A percentile compares a stretch with the other conserved stretches of the same genome.
Evolutionary conservation across 2,888 invertebrate genomes (phyloP).

Genomic region (Eledone cirrhosa): DNA sequence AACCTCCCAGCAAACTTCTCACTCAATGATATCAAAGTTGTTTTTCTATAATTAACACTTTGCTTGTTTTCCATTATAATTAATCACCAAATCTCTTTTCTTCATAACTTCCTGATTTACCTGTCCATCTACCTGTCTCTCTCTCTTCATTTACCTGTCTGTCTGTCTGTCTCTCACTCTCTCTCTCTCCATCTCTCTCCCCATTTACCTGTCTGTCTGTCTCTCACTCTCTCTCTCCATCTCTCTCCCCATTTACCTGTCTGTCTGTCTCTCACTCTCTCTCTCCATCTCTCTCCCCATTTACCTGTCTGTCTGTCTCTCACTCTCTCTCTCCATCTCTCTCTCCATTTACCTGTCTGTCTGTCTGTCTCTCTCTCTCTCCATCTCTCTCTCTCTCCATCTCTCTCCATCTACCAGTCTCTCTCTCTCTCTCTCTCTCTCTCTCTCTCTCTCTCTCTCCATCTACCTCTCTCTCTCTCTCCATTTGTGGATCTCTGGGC

Average conservation of each 20-base stretch:
- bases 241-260: background rate
- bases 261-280: background rate
- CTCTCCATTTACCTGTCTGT: background rate
- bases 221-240: background rate
- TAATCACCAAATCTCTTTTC: background rate
- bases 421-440: background rate
- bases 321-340: background rate
- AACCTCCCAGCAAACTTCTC: too few species aligned
- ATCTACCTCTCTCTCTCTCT: too few species aligned
- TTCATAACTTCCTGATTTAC: background rate
- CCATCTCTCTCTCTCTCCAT: background rate
- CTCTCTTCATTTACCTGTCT: background rate
- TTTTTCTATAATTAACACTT: too few species aligned
- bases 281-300: background rate
- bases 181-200: background rate
- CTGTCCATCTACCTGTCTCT: background rate
- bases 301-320: too few species aligned
- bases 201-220: background rate
- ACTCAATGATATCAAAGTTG: too few species aligned
- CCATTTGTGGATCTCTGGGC: too few species aligned
- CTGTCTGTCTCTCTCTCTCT: background rate
- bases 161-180: constrained; percentile 7
- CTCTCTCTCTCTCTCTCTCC: background rate
- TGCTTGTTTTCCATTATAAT: too few species aligned
- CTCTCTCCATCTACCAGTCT: background rate